Percentiles rank a stretch among this genome's conserved stretches.
phyloP scores from a whole-genome alignment of 2,113 vertebrate species.

The Rhinolophus ferrumequinum region DNA sequence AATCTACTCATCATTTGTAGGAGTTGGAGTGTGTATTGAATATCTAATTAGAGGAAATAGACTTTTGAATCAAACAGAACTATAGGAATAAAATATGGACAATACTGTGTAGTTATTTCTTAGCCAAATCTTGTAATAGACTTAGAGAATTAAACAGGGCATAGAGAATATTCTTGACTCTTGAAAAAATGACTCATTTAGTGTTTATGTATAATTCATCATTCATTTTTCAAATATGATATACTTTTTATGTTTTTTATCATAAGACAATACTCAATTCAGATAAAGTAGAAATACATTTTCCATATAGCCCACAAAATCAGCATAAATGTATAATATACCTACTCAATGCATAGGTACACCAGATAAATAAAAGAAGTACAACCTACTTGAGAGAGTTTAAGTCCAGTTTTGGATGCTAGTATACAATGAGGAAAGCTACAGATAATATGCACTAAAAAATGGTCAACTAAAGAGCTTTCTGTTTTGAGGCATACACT shows the following conservation, averaged over 20 bases:
- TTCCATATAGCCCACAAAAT: not conserved
- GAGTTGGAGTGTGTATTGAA: conserved; percentile 49
- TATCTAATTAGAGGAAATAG: conserved; percentile 64
- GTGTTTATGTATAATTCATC: not conserved
- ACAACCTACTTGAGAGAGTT: not conserved
- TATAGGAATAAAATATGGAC: not conserved
- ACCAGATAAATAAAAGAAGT: not conserved
- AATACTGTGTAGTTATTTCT: not conserved
- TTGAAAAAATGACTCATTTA: not conserved
- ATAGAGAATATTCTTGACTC: not conserved
- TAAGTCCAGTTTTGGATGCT: not conserved
- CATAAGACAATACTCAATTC: not conserved
- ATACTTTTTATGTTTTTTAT: not conserved
- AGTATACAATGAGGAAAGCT: not conserved
- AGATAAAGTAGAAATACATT: not conserved
- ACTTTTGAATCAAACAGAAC: not conserved
- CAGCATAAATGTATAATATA: not conserved
- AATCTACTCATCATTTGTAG: conserved; percentile 64
- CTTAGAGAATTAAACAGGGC: not conserved
- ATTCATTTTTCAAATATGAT: conserved; percentile 6
- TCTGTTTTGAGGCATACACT: not conserved
- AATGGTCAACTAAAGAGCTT: not conserved
- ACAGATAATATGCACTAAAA: not conserved
- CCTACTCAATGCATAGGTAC: not conserved
- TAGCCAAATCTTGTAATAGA: not conserved